Evolutionary conservation across 1,140 invertebrate species (phyloP).

Genomic region (Drosophila gunungcola): DNA sequence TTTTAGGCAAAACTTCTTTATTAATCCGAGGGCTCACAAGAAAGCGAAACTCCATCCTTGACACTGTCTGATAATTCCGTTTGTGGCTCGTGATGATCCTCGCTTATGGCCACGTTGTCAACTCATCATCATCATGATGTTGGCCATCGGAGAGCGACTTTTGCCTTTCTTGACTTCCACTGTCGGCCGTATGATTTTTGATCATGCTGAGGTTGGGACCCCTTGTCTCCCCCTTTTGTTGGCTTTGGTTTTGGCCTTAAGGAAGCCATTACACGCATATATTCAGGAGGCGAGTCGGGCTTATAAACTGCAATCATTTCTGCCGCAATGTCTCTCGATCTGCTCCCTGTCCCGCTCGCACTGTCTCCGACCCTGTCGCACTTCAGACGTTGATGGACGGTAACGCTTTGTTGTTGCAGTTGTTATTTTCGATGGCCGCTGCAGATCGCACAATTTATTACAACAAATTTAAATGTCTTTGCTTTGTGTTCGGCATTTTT

Average conservation of each 20-base stretch:
- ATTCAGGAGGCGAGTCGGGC: constrained; percentile 36
- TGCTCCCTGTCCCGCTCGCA: constrained; percentile 15
- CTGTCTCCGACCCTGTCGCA: constrained; percentile 14
- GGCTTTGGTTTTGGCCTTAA: constrained; percentile 63
- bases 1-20: constrained; percentile 8
- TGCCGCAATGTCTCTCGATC: constrained; percentile 39
- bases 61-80: constrained; percentile 10
- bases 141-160: constrained; percentile 44
- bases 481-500: constrained; percentile 66
- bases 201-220: constrained; percentile 45
- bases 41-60: constrained; percentile 7
- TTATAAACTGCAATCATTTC: constrained; percentile 74
- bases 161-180: constrained; percentile 42
- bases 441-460: constrained; percentile 70
- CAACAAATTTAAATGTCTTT: constrained; percentile 79
- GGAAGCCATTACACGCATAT: constrained; percentile 83
- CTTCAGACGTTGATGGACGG: constrained; percentile 23
- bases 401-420: constrained; percentile 50
- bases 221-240: constrained; percentile 13
- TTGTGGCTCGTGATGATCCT: constrained; percentile 3
- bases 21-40: neutral
- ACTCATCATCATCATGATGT: constrained; percentile 48
- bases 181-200: constrained; percentile 68
- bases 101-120: constrained; percentile 40
- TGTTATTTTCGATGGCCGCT: constrained; percentile 18